Conservation (phyloP, 1,140 invertebrate species). For the Papilio glaucus region DNA sequence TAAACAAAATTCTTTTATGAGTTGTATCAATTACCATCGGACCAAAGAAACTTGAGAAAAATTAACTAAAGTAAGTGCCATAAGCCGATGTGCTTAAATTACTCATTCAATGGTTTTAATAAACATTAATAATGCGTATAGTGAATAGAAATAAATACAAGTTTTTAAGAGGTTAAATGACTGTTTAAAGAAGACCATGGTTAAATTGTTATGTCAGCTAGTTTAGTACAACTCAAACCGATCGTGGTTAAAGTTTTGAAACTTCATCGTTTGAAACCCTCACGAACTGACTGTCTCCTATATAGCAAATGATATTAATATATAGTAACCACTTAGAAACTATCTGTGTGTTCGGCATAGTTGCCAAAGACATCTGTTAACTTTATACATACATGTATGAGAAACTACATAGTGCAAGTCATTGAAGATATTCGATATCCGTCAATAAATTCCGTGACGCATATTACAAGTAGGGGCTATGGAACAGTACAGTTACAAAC, state of each 20-base stretch:
- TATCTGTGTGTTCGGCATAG: not conserved
- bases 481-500: no score
- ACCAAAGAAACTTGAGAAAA: no score
- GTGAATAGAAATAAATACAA: not conserved
- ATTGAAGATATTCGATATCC: not conserved
- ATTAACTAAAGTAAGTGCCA: no score
- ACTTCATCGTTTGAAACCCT: slow-evolving; percentile 6
- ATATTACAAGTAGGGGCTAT: no score
- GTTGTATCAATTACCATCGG: no score
- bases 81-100: no score
- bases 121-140: no score
- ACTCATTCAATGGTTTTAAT: no score
- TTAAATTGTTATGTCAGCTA: not conserved
- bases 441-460: not conserved
- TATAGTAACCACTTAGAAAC: not conserved
- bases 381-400: not conserved
- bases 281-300: not conserved
- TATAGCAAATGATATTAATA: not conserved
- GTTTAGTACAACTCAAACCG: not conserved
- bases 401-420: not conserved
- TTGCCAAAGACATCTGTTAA: not conserved
- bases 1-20: no score
- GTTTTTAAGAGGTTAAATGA: not conserved
- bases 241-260: slow-evolving; percentile 11
- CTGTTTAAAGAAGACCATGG: not conserved